Base-by-base conservation (phyloP, 64 coral and sea anemone genomes). In the Porites lutea region DNA sequence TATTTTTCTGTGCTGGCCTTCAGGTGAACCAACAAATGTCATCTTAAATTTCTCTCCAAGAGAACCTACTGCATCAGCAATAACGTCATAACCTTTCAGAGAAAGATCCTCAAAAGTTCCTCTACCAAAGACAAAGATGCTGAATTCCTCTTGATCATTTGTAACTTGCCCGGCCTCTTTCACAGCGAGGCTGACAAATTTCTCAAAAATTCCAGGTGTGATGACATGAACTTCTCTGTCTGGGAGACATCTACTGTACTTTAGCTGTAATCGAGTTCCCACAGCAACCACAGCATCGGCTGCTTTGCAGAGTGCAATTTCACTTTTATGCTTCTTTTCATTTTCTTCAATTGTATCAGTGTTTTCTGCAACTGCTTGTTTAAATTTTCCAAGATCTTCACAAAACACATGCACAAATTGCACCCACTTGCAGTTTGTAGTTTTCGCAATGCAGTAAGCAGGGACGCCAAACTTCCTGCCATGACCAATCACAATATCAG, bases 71-170 rank as follows among this genome's bases (percentile, higher is more conserved):
- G 87, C 87, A 37, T 89, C 53, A 55, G 53, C 53, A 55, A 55
- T 3, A 55, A 55, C 11, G 53, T 55, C 53, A 55, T 55, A 55
- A 3, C 53, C 53, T 55, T 55, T 55, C 53, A 55, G 3, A 8
- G 1, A 0, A 55, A 55, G 53, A 3, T 55, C 53, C 11, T 55
- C 53, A 3, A 8, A 55, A 0, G 53, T 2, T 55, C 53, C 77
- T 6, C 89, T 62, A 20, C 89, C 89, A 91, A 91, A 74, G 6
- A 73, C 12, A 61, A 82, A 91, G 20, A 91, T 64, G 46, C 18
- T 22, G 49, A 91, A 91, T 49, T 58, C 57, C 19, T 64, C 27
- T 12, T 14, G 19, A 18, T 52, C 21, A 51, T 4, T 12, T 49
- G 2, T 47, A 45, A 13, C 59, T 44, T 80, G 37, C 5, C 65